phyloP scores from a whole-genome alignment of 2,888 invertebrate species.

The Xanthia togata region DNA sequence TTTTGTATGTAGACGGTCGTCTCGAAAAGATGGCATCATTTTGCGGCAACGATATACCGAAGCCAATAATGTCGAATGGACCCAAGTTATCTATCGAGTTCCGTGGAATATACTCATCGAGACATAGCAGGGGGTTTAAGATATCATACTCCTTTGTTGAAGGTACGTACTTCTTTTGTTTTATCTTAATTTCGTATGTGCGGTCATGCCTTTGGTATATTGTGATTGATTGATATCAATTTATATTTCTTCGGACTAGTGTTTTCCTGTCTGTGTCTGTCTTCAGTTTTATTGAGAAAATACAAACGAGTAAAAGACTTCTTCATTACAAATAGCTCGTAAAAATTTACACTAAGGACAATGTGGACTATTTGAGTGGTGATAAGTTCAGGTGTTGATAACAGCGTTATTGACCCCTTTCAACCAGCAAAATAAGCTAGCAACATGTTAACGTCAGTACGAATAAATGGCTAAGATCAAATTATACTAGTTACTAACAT shows the following conservation, averaged over 20 bases:
- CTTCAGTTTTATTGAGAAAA: conserved; percentile 6
- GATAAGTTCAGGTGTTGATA: neutral
- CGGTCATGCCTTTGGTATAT: conserved; percentile 59
- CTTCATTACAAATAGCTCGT: neutral
- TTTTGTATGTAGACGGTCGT: conserved; percentile 95
- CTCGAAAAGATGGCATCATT: conserved; percentile 96
- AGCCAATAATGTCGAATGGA: conserved; percentile 98
- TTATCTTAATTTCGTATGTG: conserved; percentile 64
- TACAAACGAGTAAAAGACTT: neutral
- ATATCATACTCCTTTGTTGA: conserved; percentile 96
- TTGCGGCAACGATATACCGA: conserved; percentile 95
- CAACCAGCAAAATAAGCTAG: neutral
- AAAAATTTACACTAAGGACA: neutral
- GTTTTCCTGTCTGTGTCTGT: neutral
- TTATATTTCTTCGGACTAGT: conserved; percentile 7
- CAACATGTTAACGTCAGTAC: neutral
- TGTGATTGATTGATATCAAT: conserved; percentile 54
- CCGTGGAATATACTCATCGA: conserved; percentile 93
- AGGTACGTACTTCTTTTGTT: conserved; percentile 91
- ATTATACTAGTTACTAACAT: no score
- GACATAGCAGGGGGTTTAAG: conserved; percentile 95
- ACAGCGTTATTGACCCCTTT: neutral
- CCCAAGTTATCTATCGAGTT: conserved; percentile 96
- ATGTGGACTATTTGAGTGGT: neutral
- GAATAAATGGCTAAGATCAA: neutral